Evolutionary conservation across 2,888 invertebrate species (phyloP).

Genomic region (Sisyra nigra): DNA sequence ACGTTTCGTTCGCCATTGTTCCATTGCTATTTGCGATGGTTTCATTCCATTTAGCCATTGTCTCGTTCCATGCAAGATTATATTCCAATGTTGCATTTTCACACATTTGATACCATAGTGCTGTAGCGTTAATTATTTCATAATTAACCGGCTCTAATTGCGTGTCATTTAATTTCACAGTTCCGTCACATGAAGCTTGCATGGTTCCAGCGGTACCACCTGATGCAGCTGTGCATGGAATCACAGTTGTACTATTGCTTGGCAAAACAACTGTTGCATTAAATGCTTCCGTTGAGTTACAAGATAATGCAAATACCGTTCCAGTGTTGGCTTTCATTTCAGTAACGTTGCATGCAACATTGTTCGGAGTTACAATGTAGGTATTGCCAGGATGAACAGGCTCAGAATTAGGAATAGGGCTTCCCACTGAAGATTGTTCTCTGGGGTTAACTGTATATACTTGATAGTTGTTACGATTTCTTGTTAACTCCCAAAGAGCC

Average conservation of each 20-base stretch:
- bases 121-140: constrained; percentile 4
- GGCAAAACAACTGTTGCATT: constrained; percentile 8
- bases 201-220: neutral
- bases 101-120: neutral
- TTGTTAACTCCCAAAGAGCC: constrained; percentile 7
- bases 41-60: neutral
- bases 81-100: neutral
- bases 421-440: neutral
- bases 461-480: constrained; percentile 6
- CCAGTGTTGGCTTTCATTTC: constrained; percentile 3
- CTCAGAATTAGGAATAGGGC: neutral
- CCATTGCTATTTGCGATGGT: neutral
- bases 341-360: constrained; percentile 7
- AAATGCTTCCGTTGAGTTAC: constrained; percentile 6
- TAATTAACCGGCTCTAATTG: constrained; percentile 6
- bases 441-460: neutral
- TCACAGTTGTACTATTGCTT: constrained; percentile 7
- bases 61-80: neutral
- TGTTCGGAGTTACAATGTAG: constrained; percentile 8
- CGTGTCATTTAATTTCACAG: neutral
- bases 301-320: constrained; percentile 1
- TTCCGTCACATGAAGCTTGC: constrained; percentile 3
- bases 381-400: constrained; percentile 5
- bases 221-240: constrained; percentile 3
- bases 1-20: neutral